These are phyloP conservation scores for Clostera curtula DNA, from an alignment of 2,888 invertebrate species.

Conservation along the genomic window DNA sequence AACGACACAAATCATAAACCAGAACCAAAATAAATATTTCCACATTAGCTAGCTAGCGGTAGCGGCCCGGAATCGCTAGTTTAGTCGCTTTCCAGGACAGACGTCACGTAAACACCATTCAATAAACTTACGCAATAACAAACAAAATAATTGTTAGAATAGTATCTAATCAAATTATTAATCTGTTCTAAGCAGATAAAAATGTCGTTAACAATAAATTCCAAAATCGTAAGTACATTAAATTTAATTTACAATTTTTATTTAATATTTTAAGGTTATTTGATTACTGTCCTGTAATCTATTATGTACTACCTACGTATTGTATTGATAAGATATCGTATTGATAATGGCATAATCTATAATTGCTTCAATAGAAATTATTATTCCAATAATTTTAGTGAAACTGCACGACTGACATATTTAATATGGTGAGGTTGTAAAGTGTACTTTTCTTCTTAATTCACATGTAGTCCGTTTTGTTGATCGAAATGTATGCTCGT, in stretches of 20 bases:
- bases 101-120: conserved; percentile 8
- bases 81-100: conserved; percentile 11
- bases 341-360: too few relatives aligned
- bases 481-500: too few relatives aligned
- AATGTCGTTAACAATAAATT: conserved; percentile 28
- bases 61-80: conserved; percentile 6
- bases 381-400: too few relatives aligned
- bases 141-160: too few relatives aligned
- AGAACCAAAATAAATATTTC: conserved; percentile 24
- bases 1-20: conserved; percentile 12
- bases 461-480: too few relatives aligned
- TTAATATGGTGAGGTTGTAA: too few relatives aligned
- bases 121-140: conserved; percentile 16
- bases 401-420: too few relatives aligned
- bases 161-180: background rate
- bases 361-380: too few relatives aligned
- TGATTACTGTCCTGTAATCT: conserved; percentile 3
- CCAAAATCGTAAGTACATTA: conserved; percentile 36
- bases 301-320: conserved; percentile 13
- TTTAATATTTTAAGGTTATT: conserved; percentile 20
- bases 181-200: too few relatives aligned
- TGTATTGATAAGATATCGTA: conserved; percentile 16
- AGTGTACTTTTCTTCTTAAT: too few relatives aligned
- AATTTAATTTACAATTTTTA: conserved; percentile 6
- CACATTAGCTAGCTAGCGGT: conserved; percentile 9